Base-by-base conservation (phyloP, 35 echinoderm and acorn worm species). In the Diadema setosum region DNA sequence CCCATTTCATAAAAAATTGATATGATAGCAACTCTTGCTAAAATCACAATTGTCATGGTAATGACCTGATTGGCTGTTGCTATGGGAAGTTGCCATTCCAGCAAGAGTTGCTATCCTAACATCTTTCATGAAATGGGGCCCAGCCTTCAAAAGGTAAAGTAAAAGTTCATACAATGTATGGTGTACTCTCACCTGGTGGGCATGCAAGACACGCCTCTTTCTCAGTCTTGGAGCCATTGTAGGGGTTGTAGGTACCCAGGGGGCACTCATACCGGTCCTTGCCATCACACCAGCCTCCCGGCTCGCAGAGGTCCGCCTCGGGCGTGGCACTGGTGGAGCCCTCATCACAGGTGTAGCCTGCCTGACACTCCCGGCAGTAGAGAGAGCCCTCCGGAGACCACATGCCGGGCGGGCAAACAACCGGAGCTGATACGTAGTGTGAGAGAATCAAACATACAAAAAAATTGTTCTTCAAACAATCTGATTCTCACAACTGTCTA, bases 281-380 rank as follows among this genome's bases (percentile, higher is more conserved):
- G 18, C 96, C 96, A 49, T 98, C 96, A 29, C 96, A 98, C 88
- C 89, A 98, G 7, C 96, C 96, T 16, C 96, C 96, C 11, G 92
- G 89, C 6, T 94, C 88, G 48, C 96, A 98, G 2, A 93, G 78
- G 50, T 94, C 96, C 15, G 87, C 87, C 4, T 48, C 59, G 25
- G 96, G 96, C 32, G 76, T 89, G 37, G 83, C 40, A 1, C 46
- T 69, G 0, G 92, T 94, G 23, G 96, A 85, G 0, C 92, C 96
- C 64, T 94, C 92, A 64, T 94, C 89, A 44, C 96, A 98, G 17
- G 92, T 98, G 74, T 94, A 98, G 17, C 96, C 96, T 11, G 85
- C 59, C 46, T 92, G 31, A 33, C 96, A 98, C 4, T 73, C 42
- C 26, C 88, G 67, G 33, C 92, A 98, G 42, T 80, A 81, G 41